These are phyloP conservation scores for Alviniconcha strummeri DNA, from an alignment of 2,888 invertebrate genomes.

Conservation along the genomic window DNA sequence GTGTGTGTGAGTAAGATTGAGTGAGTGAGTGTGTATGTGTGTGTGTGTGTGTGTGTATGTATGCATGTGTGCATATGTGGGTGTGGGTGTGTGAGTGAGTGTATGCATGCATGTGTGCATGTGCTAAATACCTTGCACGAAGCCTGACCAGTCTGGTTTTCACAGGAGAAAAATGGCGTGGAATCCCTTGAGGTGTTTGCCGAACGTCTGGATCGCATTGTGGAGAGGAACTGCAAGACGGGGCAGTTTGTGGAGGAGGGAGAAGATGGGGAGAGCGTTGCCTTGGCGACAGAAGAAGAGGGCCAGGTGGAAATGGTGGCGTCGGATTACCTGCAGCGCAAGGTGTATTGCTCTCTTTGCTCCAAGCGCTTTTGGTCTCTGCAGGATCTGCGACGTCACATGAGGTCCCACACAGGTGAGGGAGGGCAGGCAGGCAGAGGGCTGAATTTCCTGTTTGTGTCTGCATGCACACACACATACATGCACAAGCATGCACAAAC, in stretches of 20 bases:
- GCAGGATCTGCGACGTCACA: constrained; percentile 93
- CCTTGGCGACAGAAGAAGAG: constrained; percentile 39
- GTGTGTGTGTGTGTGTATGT: too few relatives aligned
- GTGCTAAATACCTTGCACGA: too few relatives aligned
- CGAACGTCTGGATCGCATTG: constrained; percentile 64
- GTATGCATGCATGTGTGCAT: too few relatives aligned
- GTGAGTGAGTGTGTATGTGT: too few relatives aligned
- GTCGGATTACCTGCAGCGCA: constrained; percentile 65
- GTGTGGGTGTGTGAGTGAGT: too few relatives aligned
- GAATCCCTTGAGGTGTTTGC: constrained; percentile 62
- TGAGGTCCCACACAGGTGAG: constrained; percentile 85
- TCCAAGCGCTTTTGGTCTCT: constrained; percentile 95
- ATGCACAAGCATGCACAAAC: not conserved
- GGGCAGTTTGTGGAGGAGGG: constrained; percentile 55
- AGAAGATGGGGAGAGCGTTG: constrained; percentile 23
- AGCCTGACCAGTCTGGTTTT: too few relatives aligned
- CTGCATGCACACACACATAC: not conserved
- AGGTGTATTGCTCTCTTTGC: constrained; percentile 85
- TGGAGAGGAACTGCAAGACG: constrained; percentile 58
- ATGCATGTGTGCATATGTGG: too few relatives aligned
- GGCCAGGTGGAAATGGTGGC: constrained; percentile 50
- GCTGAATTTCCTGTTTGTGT: not conserved
- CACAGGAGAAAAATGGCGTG: constrained; percentile 56
- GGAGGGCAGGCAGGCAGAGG: not conserved
- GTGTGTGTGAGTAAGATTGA: too few relatives aligned